Evolutionary conservation across 1,140 invertebrate genomes (phyloP).

Genomic region (Saccostrea cuccullata): DNA sequence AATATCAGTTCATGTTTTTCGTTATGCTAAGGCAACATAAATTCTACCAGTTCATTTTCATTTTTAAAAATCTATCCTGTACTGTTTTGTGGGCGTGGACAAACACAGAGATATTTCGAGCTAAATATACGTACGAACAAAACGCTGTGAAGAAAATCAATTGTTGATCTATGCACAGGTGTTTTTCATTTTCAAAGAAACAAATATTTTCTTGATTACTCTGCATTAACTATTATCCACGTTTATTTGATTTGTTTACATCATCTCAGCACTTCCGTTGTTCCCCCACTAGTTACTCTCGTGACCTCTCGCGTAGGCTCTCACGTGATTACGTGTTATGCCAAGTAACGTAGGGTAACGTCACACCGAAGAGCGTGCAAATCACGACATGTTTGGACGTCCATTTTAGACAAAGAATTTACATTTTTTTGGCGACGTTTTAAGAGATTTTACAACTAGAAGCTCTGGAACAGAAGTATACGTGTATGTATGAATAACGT

Average conservation of each 20-base stretch:
- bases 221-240: background rate
- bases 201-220: background rate
- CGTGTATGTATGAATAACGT: background rate
- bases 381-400: constrained; percentile 47
- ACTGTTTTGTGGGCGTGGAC: background rate
- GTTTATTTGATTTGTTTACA: constrained; percentile 37
- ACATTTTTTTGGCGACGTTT: constrained; percentile 2
- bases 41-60: background rate
- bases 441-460: background rate
- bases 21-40: background rate
- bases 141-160: background rate
- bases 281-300: constrained; percentile 43
- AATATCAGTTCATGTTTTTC: background rate
- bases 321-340: constrained; percentile 59
- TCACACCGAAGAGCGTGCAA: constrained; percentile 55
- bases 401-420: constrained; percentile 44
- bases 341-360: constrained; percentile 58
- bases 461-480: background rate
- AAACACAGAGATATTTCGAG: constrained; percentile 24
- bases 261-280: constrained; percentile 45
- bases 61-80: background rate
- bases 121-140: background rate
- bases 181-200: background rate
- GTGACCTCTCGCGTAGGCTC: constrained; percentile 48
- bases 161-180: background rate